phyloP scores from a whole-genome alignment of 2,113 vertebrate genomes.

The Oncorhynchus gorbuscha region DNA sequence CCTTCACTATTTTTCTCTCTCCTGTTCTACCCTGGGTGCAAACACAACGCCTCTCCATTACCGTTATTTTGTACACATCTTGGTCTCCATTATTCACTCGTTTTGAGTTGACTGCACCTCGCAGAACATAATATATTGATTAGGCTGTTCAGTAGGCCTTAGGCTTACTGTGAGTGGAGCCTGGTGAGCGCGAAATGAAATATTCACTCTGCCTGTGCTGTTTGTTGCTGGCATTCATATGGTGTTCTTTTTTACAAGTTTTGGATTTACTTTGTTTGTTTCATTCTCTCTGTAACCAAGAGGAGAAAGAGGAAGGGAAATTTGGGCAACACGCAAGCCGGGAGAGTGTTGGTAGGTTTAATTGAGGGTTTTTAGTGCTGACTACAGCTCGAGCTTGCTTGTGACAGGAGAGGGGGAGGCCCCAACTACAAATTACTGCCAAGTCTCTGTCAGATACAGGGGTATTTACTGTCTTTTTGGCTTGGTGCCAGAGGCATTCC shows the following conservation, averaged over 20 bases:
- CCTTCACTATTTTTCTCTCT: slow-evolving; percentile 10
- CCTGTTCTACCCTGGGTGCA: background rate
- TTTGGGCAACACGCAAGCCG: background rate
- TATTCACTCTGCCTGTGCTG: slow-evolving; percentile 31
- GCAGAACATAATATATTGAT: slow-evolving; percentile 50
- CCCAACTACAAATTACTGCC: background rate
- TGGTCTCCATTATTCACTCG: slow-evolving; percentile 45
- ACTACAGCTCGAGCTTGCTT: background rate
- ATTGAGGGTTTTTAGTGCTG: background rate
- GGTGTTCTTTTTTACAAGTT: background rate
- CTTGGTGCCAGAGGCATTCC: too few species aligned
- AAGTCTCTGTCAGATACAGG: background rate
- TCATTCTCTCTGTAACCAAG: slow-evolving; percentile 3
- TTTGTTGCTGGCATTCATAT: background rate
- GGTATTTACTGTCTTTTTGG: too few species aligned
- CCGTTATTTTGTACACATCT: slow-evolving; percentile 13
- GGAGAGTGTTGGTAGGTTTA: slow-evolving; percentile 1
- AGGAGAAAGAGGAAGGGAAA: too few species aligned
- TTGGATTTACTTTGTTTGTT: slow-evolving; percentile 23
- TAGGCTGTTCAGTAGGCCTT: slow-evolving; percentile 15
- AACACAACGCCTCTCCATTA: background rate
- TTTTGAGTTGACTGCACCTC: background rate
- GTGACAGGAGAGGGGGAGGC: background rate
- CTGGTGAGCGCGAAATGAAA: slow-evolving; percentile 41
- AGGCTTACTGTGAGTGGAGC: slow-evolving; percentile 42